Percentiles rank a stretch among this genome's conserved stretches.
Evolutionary conservation across 2,113 vertebrate species (phyloP).

Genomic region (Nansenia antarctica): DNA sequence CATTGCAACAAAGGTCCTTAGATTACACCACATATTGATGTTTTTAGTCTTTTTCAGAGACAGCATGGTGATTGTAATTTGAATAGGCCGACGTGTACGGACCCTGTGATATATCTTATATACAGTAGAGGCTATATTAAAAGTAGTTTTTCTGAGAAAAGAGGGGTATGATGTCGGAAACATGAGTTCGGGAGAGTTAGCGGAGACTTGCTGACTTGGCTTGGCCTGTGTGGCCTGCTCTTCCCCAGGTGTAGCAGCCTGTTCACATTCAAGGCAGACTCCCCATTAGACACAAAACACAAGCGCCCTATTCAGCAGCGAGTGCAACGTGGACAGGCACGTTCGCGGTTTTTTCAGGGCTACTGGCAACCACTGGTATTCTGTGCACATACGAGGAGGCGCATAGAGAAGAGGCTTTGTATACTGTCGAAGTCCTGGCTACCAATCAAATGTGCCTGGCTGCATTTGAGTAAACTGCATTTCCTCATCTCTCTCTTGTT

Average conservation of each 20-base stretch:
- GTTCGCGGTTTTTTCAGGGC: constrained; percentile 61
- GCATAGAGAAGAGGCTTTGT: constrained; percentile 73
- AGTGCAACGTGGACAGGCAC: constrained; percentile 61
- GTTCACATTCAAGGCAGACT: constrained; percentile 63
- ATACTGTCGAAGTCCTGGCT: constrained; percentile 59
- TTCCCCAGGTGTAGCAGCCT: constrained; percentile 64
- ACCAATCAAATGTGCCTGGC: constrained; percentile 36
- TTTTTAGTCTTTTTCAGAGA: constrained; percentile 55
- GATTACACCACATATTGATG: constrained; percentile 69
- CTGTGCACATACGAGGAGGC: constrained; percentile 64
- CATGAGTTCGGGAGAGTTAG: constrained; percentile 49
- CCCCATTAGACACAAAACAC: constrained; percentile 55
- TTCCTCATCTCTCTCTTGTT: constrained; percentile 45
- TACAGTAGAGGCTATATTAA: too few relatives aligned
- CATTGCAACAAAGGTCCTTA: constrained; percentile 48
- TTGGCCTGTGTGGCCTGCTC: too few relatives aligned
- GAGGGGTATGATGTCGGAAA: constrained; percentile 48
- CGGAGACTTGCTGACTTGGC: constrained; percentile 33
- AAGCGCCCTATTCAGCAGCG: constrained; percentile 69
- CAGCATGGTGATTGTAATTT: constrained; percentile 57
- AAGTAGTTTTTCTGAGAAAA: constrained; percentile 45
- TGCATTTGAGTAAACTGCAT: constrained; percentile 61
- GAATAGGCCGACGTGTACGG: constrained; percentile 48
- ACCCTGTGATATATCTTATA: constrained; percentile 37
- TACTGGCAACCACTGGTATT: constrained; percentile 63